Base-by-base conservation (phyloP, 2,888 invertebrate species). In the Gonocerus acuteangulatus region DNA sequence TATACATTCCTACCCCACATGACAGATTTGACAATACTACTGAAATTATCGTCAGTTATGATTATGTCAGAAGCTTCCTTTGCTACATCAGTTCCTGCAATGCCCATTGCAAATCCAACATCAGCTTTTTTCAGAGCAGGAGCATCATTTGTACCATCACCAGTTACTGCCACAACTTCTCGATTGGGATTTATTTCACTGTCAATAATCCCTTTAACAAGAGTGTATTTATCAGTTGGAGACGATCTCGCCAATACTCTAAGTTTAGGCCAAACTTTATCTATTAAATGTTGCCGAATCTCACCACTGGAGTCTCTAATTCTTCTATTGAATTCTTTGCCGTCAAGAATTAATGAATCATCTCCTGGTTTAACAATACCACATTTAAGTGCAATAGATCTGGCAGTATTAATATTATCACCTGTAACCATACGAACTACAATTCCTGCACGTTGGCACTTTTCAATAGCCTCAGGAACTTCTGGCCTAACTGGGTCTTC, bases 1-100 rank as follows among this genome's bases (percentile, higher is more conserved):
- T 99, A 99, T 59, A 97, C 97, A 77, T 99, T 99, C 69, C 97
- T 84, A 65, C 97, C 97, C 97, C 97, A 99, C 95, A 99, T 95
- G 68, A 99, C 96, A 66, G 97, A 96, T 76, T 96, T 97, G 69
- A 99, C 97, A 76, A 97, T 97, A 73, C 95, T 95, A 71, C 94
- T 94, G 79, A 97, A 99, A 79, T 97, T 99, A 78, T 99, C 97
- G 77, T 97, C 97, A 34, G 97, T 97, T 64, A 97, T 80, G 73
- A 99, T 99, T 77, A 97, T 97, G 79, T 97, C 96, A 44, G 97
- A 99, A 32, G 99, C 99, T 77, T 99, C 97, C 75, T 99, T 99
- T 34, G 99, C 99, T 9, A 99, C 99, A 78, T 99, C 99, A 23
- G 99, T 99, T 58, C 99, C 99, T 67, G 97, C 96, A 73, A 99